Conservation (phyloP, 2,888 invertebrate species). For the Acrobasis suavella region DNA sequence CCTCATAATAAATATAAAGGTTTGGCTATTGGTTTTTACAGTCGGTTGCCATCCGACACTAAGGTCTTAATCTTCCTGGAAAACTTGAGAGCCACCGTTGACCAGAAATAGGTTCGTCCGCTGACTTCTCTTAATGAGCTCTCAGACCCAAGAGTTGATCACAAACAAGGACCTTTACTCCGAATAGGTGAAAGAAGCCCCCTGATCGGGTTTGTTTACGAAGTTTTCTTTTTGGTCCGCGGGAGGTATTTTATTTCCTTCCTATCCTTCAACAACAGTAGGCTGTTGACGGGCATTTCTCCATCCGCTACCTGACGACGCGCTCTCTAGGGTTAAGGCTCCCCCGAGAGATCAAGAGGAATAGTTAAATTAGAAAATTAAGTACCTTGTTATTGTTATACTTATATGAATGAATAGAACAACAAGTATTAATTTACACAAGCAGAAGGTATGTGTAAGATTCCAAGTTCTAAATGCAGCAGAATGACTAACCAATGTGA, state of each 20-base stretch:
- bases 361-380: no score
- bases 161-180: no score
- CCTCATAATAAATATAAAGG: no score
- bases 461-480: no score
- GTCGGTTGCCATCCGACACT: slow-evolving; percentile 3
- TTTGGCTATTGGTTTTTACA: not conserved
- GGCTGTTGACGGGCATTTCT: not conserved
- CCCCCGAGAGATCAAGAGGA: no score
- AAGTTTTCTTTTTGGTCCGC: slow-evolving; percentile 20
- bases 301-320: not conserved
- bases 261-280: not conserved
- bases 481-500: no score
- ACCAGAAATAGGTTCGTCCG: not conserved
- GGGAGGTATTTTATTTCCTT: slow-evolving; percentile 20
- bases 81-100: not conserved
- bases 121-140: not conserved
- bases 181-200: not conserved
- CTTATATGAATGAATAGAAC: no score
- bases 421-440: no score
- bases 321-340: no score
- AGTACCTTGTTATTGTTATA: no score
- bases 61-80: not conserved
- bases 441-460: no score
- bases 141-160: no score
- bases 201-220: not conserved